A percentile compares a stretch with the other conserved stretches of the same genome.
Conservation (phyloP, 1,140 invertebrate species). For the Rhysida immarginata region DNA sequence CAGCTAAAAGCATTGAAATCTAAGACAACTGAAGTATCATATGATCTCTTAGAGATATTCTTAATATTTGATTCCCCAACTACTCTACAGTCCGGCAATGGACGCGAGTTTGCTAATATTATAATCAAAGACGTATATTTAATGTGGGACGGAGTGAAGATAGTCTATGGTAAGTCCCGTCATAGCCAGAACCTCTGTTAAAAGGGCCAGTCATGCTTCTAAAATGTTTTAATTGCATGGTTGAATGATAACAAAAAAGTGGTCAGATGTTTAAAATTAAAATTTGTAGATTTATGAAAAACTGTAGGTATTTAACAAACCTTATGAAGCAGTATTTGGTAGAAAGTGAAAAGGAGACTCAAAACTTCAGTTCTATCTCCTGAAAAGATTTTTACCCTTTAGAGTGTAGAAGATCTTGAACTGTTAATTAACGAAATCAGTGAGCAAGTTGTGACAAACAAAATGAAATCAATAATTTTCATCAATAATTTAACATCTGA, state of each 20-base stretch:
- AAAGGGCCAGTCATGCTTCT: background rate
- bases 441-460: background rate
- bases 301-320: background rate
- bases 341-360: background rate
- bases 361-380: background rate
- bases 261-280: background rate
- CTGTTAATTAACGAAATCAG: background rate
- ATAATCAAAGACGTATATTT: background rate
- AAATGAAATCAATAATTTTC: no score
- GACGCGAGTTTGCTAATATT: background rate
- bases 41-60: background rate
- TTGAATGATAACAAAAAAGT: background rate
- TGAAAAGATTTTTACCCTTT: background rate
- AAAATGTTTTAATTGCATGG: background rate
- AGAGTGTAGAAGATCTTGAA: background rate
- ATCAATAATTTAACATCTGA: no score
- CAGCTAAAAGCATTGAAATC: slow-evolving; percentile 2
- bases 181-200: background rate
- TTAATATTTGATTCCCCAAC: background rate
- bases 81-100: background rate
- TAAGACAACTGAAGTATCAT: background rate
- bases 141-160: background rate
- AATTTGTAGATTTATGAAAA: background rate
- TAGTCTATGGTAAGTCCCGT: background rate
- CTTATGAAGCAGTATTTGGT: background rate